Conservation (phyloP, 2,888 invertebrate species). For the Icerya purchasi region DNA sequence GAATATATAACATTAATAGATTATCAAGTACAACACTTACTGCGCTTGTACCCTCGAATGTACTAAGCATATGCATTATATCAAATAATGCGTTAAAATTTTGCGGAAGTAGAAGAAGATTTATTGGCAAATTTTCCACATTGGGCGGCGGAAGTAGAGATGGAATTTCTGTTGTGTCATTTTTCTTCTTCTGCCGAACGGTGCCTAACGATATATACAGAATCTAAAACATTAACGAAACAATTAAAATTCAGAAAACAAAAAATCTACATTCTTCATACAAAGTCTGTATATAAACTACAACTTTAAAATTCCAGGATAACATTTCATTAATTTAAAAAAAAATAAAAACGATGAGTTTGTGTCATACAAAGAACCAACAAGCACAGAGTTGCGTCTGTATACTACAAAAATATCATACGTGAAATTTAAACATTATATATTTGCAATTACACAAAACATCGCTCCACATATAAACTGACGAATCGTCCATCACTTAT, state of each 20-base stretch:
- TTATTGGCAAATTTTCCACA: constrained; percentile 62
- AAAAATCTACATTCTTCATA: too few species aligned
- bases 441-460: not conserved
- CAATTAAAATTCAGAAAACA: too few species aligned
- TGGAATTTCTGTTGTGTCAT: constrained; percentile 57
- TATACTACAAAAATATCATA: constrained; percentile 12
- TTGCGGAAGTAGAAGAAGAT: constrained; percentile 58
- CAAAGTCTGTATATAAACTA: too few species aligned
- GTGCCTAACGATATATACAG: constrained; percentile 80
- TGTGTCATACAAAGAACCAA: too few species aligned
- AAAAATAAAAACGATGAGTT: too few species aligned
- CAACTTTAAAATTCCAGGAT: too few species aligned
- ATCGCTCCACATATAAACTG: too few species aligned
- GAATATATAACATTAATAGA: too few species aligned
- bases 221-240: constrained; percentile 37
- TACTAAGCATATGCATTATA: constrained; percentile 73
- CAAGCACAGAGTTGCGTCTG: too few species aligned
- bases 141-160: constrained; percentile 72
- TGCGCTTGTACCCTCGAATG: constrained; percentile 41
- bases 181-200: constrained; percentile 33
- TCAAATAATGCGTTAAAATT: constrained; percentile 81
- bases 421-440: not conserved
- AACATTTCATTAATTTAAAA: too few species aligned
- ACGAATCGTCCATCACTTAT: too few species aligned
- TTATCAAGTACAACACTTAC: too few species aligned